A percentile compares a stretch with the other conserved stretches of the same genome.
phyloP scores from a whole-genome alignment of 2,113 vertebrate species.

The Gasterosteus aculeatus region DNA sequence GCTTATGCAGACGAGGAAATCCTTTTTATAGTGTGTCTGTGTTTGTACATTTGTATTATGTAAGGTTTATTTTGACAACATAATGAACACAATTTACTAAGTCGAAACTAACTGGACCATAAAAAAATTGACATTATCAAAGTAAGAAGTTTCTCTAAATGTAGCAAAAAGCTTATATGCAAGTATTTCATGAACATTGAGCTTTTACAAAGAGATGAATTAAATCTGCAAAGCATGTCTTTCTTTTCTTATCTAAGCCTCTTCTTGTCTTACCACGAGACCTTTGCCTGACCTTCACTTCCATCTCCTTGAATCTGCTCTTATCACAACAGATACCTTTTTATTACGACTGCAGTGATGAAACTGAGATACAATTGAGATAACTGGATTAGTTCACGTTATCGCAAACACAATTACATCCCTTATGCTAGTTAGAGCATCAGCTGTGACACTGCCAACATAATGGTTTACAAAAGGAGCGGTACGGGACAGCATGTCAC shows the following conservation, averaged over 20 bases:
- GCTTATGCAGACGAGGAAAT: neutral
- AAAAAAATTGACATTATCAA: neutral
- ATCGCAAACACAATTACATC: slow-evolving; percentile 25
- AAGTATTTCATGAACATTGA: neutral
- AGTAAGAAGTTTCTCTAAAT: neutral
- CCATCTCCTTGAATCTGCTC: slow-evolving; percentile 19
- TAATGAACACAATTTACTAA: neutral
- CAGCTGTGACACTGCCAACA: neutral
- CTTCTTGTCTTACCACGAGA: slow-evolving; percentile 17
- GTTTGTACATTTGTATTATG: neutral
- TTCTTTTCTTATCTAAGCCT: slow-evolving; percentile 26
- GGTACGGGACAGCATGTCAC: neutral
- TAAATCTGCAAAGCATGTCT: neutral
- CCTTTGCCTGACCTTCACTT: slow-evolving; percentile 50
- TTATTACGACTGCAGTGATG: slow-evolving; percentile 22
- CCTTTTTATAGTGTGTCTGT: neutral
- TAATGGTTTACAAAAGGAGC: neutral
- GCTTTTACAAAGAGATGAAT: slow-evolving; percentile 2
- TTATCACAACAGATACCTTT: slow-evolving; percentile 56
- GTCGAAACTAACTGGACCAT: neutral
- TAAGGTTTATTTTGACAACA: neutral
- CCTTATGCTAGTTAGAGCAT: slow-evolving; percentile 18
- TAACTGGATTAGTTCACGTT: neutral
- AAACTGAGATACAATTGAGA: slow-evolving; percentile 7
- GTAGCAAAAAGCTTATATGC: neutral